Conservation (phyloP, 1,140 invertebrate species). For the Nilaparvata lugens region DNA sequence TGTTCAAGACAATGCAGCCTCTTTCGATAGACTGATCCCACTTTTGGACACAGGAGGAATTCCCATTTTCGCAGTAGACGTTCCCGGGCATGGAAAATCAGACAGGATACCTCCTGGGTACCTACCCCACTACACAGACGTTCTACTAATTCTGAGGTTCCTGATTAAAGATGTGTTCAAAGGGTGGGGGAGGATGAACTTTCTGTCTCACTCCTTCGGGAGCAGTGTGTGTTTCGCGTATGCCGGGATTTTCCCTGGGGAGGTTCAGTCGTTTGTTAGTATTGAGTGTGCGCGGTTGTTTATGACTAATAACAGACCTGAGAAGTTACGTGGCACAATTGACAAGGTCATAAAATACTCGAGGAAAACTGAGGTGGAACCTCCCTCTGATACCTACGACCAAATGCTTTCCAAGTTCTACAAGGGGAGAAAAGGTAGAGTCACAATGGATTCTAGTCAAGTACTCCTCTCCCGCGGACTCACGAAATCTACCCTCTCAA, state of each 20-base stretch:
- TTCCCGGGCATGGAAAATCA: constrained; percentile 74
- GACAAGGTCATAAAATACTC: constrained; percentile 23
- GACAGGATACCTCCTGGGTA: constrained; percentile 59
- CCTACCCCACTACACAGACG: constrained; percentile 65
- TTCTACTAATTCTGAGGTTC: constrained; percentile 36
- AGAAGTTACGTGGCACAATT: constrained; percentile 26
- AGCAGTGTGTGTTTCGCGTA: constrained; percentile 70
- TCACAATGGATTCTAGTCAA: constrained; percentile 43
- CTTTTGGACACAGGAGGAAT: constrained; percentile 48
- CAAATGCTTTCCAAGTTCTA: constrained; percentile 57
- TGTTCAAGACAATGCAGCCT: constrained; percentile 81
- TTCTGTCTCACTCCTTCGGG: constrained; percentile 73
- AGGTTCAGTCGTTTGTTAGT: constrained; percentile 58
- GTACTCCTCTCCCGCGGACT: constrained; percentile 62
- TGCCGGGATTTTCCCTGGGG: constrained; percentile 60
- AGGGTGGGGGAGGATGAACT: constrained; percentile 58
- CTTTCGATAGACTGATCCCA: constrained; percentile 69
- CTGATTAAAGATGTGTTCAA: constrained; percentile 61
- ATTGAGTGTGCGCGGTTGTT: constrained; percentile 47
- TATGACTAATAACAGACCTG: constrained; percentile 26
- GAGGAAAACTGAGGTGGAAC: constrained; percentile 20
- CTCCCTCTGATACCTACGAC: constrained; percentile 37
- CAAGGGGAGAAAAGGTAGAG: constrained; percentile 40
- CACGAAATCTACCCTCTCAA: constrained; percentile 33
- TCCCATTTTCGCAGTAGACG: constrained; percentile 57